Percentiles rank a stretch among this genome's conserved stretches.
Evolutionary conservation across 1,140 invertebrate species (phyloP).

Genomic region (Cecropterus lyciades): DNA sequence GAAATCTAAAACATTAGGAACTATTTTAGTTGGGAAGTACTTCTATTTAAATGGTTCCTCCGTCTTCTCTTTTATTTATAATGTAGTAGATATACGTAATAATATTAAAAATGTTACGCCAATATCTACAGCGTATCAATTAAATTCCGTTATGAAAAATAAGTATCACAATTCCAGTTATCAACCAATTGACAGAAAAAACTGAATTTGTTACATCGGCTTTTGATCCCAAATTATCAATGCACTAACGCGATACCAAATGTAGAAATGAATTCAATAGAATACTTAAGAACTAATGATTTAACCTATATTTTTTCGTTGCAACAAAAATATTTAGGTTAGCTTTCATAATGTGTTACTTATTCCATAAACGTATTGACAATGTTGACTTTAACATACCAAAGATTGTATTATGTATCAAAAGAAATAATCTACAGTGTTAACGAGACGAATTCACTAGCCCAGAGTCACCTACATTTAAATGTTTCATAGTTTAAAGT

Average conservation of each 20-base stretch:
- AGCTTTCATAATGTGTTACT: not conserved
- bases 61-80: too few species aligned
- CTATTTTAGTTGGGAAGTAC: too few species aligned
- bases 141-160: not conserved
- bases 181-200: not conserved
- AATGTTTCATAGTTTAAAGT: conserved; percentile 1
- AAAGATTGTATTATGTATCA: not conserved
- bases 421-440: not conserved
- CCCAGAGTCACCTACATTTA: not conserved
- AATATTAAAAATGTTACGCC: too few species aligned
- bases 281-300: not conserved
- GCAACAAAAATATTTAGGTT: not conserved
- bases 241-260: not conserved
- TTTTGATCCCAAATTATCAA: not conserved
- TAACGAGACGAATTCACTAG: not conserved
- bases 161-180: not conserved
- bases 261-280: not conserved
- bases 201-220: too few species aligned
- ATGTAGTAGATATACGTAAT: too few species aligned
- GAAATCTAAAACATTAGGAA: too few species aligned
- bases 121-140: too few species aligned
- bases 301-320: not conserved
- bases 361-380: not conserved
- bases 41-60: too few species aligned
- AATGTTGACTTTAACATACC: not conserved